A percentile compares a stretch with the other conserved stretches of the same genome.
phyloP scores from a whole-genome alignment of 2,888 invertebrate genomes.

The Lycophotia porphyrea region DNA sequence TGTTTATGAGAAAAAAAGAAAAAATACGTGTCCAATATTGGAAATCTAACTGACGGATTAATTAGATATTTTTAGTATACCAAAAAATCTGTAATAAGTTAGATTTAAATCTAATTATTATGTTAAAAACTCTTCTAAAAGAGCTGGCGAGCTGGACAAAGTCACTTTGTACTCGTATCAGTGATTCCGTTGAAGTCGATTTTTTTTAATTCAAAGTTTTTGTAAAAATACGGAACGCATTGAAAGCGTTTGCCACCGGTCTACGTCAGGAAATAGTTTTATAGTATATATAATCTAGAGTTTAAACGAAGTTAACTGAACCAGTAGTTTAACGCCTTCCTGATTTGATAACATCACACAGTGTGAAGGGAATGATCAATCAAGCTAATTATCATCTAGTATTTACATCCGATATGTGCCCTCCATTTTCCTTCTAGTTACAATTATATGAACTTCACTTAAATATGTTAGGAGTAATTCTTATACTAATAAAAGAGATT shows the following conservation, averaged over 20 bases:
- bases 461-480: not conserved
- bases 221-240: not conserved
- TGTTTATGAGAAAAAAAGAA: too few relatives aligned
- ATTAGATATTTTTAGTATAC: too few relatives aligned
- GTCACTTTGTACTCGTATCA: not conserved
- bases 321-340: constrained; percentile 39
- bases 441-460: not conserved
- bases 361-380: constrained; percentile 35
- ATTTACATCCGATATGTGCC: constrained; percentile 20
- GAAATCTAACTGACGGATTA: too few relatives aligned
- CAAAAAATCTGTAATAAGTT: too few relatives aligned
- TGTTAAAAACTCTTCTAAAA: not conserved
- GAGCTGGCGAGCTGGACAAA: not conserved
- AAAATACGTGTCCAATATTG: too few relatives aligned
- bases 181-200: not conserved
- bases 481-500: not conserved
- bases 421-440: constrained; percentile 5
- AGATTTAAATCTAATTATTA: not conserved
- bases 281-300: constrained; percentile 18
- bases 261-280: constrained; percentile 6
- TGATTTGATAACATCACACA: constrained; percentile 31
- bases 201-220: too few relatives aligned
- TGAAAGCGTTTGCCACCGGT: not conserved
- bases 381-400: constrained; percentile 10
- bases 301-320: constrained; percentile 3